Conservation (phyloP, 2,888 invertebrate species). For the Drosophila pullipes region DNA sequence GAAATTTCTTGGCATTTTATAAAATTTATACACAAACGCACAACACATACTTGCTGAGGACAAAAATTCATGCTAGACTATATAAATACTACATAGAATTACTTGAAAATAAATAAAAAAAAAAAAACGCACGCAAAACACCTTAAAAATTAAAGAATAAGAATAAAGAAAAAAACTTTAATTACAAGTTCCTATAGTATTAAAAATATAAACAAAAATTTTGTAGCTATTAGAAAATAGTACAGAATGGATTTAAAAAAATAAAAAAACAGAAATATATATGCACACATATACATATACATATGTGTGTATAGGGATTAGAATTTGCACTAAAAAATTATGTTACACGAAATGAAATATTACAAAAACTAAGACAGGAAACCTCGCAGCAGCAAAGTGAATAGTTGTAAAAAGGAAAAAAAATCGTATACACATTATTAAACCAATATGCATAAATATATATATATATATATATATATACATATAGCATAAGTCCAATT, state of each 20-base stretch:
- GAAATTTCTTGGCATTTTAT: not conserved
- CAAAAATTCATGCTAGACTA: slow-evolving; percentile 1
- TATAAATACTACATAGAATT: slow-evolving; percentile 6
- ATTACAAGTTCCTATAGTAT: slow-evolving; percentile 74
- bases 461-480: not conserved
- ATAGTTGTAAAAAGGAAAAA: slow-evolving; percentile 23
- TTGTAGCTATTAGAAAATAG: slow-evolving; percentile 30
- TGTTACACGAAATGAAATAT: slow-evolving; percentile 3
- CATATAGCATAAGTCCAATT: not conserved
- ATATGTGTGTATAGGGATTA: slow-evolving; percentile 3
- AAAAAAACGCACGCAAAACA: not conserved
- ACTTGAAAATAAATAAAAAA: slow-evolving; percentile 3
- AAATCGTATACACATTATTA: not conserved
- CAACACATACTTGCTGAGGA: not conserved
- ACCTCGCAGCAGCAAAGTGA: slow-evolving; percentile 49
- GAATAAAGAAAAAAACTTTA: slow-evolving; percentile 58
- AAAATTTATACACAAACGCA: not conserved
- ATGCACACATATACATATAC: slow-evolving; percentile 4
- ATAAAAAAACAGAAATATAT: not conserved
- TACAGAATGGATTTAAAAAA: slow-evolving; percentile 4
- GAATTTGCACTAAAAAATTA: slow-evolving; percentile 24
- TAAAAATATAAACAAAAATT: slow-evolving; percentile 39
- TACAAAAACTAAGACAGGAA: slow-evolving; percentile 15
- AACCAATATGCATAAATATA: slow-evolving; percentile 22
- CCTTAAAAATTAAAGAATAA: slow-evolving; percentile 31